Evolutionary conservation across 2,888 invertebrate genomes (phyloP).

Genomic region (Boloria selene): DNA sequence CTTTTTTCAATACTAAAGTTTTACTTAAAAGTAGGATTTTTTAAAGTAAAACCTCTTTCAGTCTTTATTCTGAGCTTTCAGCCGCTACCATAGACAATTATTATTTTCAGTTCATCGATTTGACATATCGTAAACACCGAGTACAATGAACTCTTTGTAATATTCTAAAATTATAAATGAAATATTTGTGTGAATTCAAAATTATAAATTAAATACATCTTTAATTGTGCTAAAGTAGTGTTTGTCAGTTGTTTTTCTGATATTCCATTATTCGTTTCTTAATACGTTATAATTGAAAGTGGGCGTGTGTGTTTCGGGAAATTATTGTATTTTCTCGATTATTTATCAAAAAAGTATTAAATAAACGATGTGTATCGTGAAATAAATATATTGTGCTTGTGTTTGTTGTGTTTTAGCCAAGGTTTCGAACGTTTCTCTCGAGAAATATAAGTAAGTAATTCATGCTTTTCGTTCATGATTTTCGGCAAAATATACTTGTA

Average conservation of each 20-base stretch:
- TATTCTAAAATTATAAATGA: conserved; percentile 48
- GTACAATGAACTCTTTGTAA: conserved; percentile 67
- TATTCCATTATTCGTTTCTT: conserved; percentile 34
- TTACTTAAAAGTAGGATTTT: no score
- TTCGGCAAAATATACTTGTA: neutral
- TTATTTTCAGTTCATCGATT: conserved; percentile 41
- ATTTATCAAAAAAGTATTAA: conserved; percentile 1
- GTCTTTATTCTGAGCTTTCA: no score
- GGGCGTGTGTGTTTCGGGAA: conserved; percentile 55
- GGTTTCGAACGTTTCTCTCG: neutral
- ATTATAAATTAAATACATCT: conserved; percentile 57
- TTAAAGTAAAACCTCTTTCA: neutral
- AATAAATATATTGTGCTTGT: neutral
- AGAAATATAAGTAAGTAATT: conserved; percentile 15
- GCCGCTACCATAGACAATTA: conserved; percentile 10
- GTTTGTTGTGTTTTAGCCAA: neutral
- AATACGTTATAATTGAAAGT: conserved; percentile 37
- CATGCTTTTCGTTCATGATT: neutral
- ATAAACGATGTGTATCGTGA: neutral
- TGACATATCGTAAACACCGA: conserved; percentile 64
- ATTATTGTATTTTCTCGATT: conserved; percentile 3
- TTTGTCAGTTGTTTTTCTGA: conserved; percentile 28
- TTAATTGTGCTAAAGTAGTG: conserved; percentile 41
- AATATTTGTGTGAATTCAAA: conserved; percentile 41
- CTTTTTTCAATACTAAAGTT: neutral